Conservation (phyloP, 2,113 vertebrate species). For the Eurystomus gularis region DNA sequence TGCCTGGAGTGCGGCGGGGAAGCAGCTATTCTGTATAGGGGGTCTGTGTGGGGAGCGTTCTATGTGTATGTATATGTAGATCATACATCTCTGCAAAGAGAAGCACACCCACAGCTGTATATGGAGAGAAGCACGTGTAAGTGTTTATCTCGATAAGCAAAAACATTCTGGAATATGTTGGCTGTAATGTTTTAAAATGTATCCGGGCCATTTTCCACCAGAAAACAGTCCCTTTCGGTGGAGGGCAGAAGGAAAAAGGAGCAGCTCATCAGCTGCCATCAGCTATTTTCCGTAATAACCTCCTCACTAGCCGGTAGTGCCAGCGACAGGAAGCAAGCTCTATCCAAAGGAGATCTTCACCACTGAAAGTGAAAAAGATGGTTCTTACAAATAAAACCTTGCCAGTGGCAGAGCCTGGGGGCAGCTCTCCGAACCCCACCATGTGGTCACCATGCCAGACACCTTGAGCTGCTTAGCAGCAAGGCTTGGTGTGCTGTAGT, state of each 20-base stretch:
- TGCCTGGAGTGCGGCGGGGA: neutral
- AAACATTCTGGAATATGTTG: neutral
- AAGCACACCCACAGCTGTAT: neutral
- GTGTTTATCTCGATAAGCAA: neutral
- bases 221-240: neutral
- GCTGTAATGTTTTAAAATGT: neutral
- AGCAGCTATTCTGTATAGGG: rapidly evolving
- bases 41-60: too few relatives aligned
- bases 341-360: neutral
- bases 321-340: neutral
- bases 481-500: neutral
- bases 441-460: rapidly evolving
- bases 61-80: rapidly evolving
- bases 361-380: neutral
- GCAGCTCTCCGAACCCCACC: neutral
- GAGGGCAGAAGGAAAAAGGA: neutral
- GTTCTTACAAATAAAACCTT: neutral
- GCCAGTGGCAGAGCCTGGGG: neutral
- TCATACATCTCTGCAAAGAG: neutral
- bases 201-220: neutral
- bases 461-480: neutral
- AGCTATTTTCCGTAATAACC: neutral
- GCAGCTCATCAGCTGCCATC: neutral
- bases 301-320: neutral
- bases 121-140: neutral